A percentile compares a stretch with the other conserved stretches of the same genome.
These are phyloP conservation scores for Teinopalpus imperialis DNA, from an alignment of 2,888 invertebrate genomes.

Conservation along the genomic window DNA sequence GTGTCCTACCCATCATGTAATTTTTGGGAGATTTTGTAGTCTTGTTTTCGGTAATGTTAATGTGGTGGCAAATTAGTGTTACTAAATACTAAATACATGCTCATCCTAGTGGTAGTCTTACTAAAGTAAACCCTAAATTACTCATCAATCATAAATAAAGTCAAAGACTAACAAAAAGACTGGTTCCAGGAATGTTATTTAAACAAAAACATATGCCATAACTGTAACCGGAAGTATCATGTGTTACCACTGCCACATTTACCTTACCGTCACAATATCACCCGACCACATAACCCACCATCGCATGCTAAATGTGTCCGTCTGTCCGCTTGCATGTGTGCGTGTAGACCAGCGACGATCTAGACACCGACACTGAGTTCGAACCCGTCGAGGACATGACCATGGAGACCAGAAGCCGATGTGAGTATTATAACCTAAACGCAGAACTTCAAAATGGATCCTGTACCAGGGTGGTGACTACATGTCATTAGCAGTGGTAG, in stretches of 20 bases:
- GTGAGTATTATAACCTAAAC: constrained; percentile 66
- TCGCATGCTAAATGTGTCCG: constrained; percentile 35
- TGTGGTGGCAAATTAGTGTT: not conserved
- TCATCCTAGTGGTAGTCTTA: no score
- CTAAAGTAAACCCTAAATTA: no score
- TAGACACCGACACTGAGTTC: constrained; percentile 86
- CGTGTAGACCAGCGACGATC: constrained; percentile 84
- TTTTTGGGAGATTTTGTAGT: not conserved
- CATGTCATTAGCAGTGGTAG: no score
- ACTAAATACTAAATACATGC: no score
- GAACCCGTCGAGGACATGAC: constrained; percentile 86
- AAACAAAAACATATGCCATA: no score
- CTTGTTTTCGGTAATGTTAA: not conserved
- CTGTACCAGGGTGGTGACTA: no score
- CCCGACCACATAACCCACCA: constrained; percentile 3
- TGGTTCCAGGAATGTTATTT: no score
- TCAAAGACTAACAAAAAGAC: no score
- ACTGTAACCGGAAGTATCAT: no score
- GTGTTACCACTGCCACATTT: not conserved
- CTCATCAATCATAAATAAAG: no score
- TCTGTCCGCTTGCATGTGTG: constrained; percentile 38
- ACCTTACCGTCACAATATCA: not conserved
- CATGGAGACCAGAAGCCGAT: constrained; percentile 85
- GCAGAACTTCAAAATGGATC: no score
- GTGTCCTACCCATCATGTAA: constrained; percentile 5